These are phyloP conservation scores for Mormyrus lacerda DNA, from an alignment of 2,113 vertebrate species.

Conservation along the genomic window DNA sequence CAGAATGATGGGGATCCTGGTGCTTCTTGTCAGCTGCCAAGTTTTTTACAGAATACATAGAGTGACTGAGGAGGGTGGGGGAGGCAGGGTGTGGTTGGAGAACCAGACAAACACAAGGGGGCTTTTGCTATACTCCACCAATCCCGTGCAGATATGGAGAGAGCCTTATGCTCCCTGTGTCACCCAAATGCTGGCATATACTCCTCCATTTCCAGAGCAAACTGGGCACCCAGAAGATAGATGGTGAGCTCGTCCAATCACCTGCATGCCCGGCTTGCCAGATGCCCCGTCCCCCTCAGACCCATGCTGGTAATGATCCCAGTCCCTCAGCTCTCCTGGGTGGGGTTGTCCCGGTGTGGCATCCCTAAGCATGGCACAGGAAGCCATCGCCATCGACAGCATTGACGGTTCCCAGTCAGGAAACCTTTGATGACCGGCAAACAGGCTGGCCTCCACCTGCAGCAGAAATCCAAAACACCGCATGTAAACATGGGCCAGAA, in stretches of 20 bases:
- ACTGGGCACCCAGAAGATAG: constrained; percentile 66
- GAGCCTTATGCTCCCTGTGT: constrained; percentile 24
- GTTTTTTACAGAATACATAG: background rate
- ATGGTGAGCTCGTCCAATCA: constrained; percentile 38
- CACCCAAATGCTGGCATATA: constrained; percentile 59
- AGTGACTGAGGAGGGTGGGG: background rate
- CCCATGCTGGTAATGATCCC: background rate
- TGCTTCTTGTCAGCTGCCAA: background rate
- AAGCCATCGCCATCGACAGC: background rate
- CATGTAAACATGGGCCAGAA: background rate
- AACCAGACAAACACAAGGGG: background rate
- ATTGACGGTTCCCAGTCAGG: background rate
- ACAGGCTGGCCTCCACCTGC: background rate
- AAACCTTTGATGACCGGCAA: background rate
- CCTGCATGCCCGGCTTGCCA: constrained; percentile 25
- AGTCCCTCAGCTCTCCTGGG: background rate
- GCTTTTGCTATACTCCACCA: background rate
- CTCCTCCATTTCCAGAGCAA: constrained; percentile 36
- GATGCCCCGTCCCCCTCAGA: constrained; percentile 22
- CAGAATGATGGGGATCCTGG: background rate
- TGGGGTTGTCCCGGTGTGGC: background rate
- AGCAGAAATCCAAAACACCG: background rate
- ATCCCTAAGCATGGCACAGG: background rate
- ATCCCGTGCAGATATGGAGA: constrained; percentile 46
- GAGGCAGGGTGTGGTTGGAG: background rate